Percentiles rank a stretch among this genome's conserved stretches.
Evolutionary conservation across 2,888 invertebrate genomes (phyloP).

Genomic region (Machimus atricapillus): DNA sequence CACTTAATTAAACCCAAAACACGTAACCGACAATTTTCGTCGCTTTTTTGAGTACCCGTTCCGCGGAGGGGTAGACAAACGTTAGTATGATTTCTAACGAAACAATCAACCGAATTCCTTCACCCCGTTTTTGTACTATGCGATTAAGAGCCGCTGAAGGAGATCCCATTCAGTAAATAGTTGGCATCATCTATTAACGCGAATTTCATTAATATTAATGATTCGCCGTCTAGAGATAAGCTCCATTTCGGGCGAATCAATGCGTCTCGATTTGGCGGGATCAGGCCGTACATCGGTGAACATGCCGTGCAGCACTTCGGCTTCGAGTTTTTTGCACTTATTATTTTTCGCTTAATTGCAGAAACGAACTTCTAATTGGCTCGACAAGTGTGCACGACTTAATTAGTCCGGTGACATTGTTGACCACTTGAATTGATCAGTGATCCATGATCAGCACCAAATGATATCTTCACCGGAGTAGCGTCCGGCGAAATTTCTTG

Average conservation of each 20-base stretch:
- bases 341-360: not conserved
- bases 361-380: not conserved
- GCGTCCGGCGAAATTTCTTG: not conserved
- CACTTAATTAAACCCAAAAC: not conserved
- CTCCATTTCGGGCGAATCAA: not conserved
- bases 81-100: not conserved
- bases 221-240: not conserved
- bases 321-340: not conserved
- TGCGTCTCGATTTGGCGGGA: not conserved
- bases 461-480: not conserved
- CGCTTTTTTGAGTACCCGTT: not conserved
- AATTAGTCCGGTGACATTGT: constrained; percentile 8
- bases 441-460: not conserved
- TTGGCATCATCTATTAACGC: not conserved
- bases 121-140: not conserved
- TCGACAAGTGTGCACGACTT: not conserved
- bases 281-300: not conserved
- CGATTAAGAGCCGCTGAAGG: not conserved
- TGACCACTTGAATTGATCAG: not conserved
- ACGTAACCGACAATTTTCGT: not conserved
- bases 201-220: not conserved
- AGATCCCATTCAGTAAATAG: not conserved
- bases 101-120: not conserved
- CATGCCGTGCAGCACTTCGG: not conserved
- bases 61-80: not conserved